Evolutionary conservation across 2,113 vertebrate species (phyloP), one percentile per base, ranked within the genome.

Genomic region (Hiodon alosoides): DNA sequence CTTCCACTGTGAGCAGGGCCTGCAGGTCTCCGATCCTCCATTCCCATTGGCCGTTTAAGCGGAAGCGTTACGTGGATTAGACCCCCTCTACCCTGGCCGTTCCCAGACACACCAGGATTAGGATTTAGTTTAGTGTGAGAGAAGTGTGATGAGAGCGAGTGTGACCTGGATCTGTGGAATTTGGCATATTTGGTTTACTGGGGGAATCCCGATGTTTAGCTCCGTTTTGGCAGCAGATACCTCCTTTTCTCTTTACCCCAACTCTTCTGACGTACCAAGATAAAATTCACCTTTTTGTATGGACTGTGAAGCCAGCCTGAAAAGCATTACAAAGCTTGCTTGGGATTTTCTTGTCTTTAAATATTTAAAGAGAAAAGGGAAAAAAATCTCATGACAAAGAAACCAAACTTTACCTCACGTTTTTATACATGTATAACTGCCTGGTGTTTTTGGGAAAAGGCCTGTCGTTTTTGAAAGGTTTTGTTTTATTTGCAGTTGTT

Each of bases 321-420:
- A 76, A 81, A 53, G 60, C 64, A 59, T 77, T 80, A 77, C 75
- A 77, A 79, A 79, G 76, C 72, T 62, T 65, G 85, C 87, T 87
- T 89, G 88, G 85, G 80, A 84, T 88, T 82, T 88, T 67, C 86
- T 86, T 89, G 88, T 89, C 88, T 82, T 88, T 87, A 58, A 62
- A 89, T 89, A 89, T 90, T 91, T 90, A 90, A 88, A 90, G 87
- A 86, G 70, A 81, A 78, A 82, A 80, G 7, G 48, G 72, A 78
- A 86, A 83, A 81, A 87, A 82, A 85, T 90, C 85, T 83, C 31
- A 88, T 86, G 16, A 76, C n/a, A 13, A 89, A 91, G 89, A 90
- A 89, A 75, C 81, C 81, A 81, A 78, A 83, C 88, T 89, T 91
- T 92, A 92, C 91, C 90, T 92, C 91, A 92, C 83, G 88, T 87